phyloP scores from a whole-genome alignment of 2,797 vertebrate genomes.

The Pseudochirops corinnae region DNA sequence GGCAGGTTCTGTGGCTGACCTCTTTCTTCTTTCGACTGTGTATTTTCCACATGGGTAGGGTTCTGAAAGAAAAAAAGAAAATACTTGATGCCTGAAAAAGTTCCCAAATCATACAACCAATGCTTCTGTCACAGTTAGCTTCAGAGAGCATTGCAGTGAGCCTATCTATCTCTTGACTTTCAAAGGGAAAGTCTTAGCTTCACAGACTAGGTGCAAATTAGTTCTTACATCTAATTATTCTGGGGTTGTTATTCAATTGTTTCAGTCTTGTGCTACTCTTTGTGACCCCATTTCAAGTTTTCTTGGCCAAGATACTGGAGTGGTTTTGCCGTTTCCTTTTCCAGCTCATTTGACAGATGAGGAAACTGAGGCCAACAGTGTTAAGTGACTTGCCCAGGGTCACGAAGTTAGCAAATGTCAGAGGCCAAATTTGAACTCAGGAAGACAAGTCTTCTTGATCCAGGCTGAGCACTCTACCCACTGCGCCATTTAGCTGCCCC shows the following conservation, averaged over 20 bases:
- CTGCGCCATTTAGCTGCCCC: neutral
- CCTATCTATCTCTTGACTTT: neutral
- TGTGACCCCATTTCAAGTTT: neutral
- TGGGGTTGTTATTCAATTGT: neutral
- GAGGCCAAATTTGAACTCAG: neutral
- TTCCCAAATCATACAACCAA: neutral
- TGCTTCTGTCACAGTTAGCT: neutral
- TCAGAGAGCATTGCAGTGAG: neutral
- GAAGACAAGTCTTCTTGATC: neutral
- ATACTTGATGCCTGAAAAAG: neutral
- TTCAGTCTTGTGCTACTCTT: too few relatives aligned
- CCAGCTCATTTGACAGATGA: neutral
- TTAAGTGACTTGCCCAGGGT: neutral
- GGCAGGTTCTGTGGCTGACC: neutral
- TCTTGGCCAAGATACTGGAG: neutral
- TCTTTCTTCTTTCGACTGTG: slow-evolving; percentile 64
- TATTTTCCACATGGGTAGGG: slow-evolving; percentile 87
- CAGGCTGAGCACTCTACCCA: neutral
- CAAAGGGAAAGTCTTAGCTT: neutral
- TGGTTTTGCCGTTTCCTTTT: neutral
- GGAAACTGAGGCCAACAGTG: too few relatives aligned
- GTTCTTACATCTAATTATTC: neutral
- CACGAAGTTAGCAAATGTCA: neutral
- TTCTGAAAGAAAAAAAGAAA: slow-evolving; percentile 81
- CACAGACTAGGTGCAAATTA: neutral